Base-by-base conservation (phyloP, 2,888 invertebrate genomes). In the Pseudolycoriella hygida region DNA sequence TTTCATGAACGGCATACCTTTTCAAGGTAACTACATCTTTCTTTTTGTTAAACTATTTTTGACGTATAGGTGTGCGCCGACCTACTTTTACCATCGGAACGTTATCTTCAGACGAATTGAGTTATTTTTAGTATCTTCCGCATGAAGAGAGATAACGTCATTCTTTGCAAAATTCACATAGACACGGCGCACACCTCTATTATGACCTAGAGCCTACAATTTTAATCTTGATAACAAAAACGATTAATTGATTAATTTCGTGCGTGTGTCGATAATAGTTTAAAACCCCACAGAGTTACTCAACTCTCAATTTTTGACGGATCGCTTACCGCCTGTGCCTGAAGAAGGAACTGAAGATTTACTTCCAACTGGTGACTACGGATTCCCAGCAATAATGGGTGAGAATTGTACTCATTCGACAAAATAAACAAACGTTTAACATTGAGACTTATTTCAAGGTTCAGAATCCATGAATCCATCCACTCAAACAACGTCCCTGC, bases 1-100 rank as follows among this genome's bases (percentile, higher is more conserved):
- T 67, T 88, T 88, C 66, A 89, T 89, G 86, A 89, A 89, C 59
- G 88, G 62, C 52, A 82, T 88, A 65, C 87, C 85, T 6, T 70
- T 86, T 51, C 84, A 82, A 67, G 86, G 84, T 83, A 67, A 42
- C 8, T 25, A 6, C 25, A 25, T 25, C 25, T 25, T 25, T 25
- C 8, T 34, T 3, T 34, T 34, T 34, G 34, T 14, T 30, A 30
- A 30, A 10, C 30, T 6, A 10, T 6, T 30, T 30, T 10, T 30
- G 30, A 10, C 30, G 30, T n/a, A n/a, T n/a, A n/a, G n/a, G n/a
- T n/a, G n/a, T n/a, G n/a, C n/a, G n/a, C n/a, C n/a, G n/a, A n/a
- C n/a, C n/a, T n/a, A n/a, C n/a, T n/a, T n/a, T n/a, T n/a, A n/a
- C n/a, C n/a, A n/a, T n/a, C n/a, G n/a, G n/a, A n/a, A n/a, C n/a